Base-by-base conservation (phyloP, 2,113 vertebrate genomes). In the Tonatia bakeri region DNA sequence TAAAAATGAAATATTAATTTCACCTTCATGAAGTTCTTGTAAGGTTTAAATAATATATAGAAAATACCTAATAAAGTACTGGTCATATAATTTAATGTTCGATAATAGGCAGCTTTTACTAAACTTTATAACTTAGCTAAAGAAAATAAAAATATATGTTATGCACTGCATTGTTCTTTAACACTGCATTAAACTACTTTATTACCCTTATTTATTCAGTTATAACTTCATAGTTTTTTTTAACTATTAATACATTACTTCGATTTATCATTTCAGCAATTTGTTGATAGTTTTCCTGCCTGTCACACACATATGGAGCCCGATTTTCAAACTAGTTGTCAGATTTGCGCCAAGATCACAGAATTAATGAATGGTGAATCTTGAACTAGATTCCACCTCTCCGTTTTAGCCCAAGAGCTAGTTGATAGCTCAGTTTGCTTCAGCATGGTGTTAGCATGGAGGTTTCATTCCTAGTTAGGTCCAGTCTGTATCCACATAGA, bases 371-470 rank as follows among this genome's bases (percentile, higher is more conserved):
- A 31, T 31, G 95, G 61, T 61, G 80, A 82, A 64, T 79, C 38
- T 81, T 90, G 59, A 96, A 80, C 38, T 95, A 76, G 38, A 91
- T 79, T 72, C 33, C 59, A 95, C 19, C 10, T 94, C n/a, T 90
- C 24, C 76, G 3, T 87, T 94, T 94, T 73, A 72, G 36, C 10
- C 72, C 65, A 87, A 50, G 52, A 26, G n/a, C 89, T 88, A 80
- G 24, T 80, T 84, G 43, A 87, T 70, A 65, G 22, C 45, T 69
- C 50, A 16, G 1, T 79, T 93, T 92, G 28, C 90, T 85, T 89
- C 43, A 72, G 24, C 17, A 59, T 70, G 6, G 3, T 56, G n/a
- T 54, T 84, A 50, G 33, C 75, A 69, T 38, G 24, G 5, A 95
- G 24, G 7, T 67, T 84, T 94, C 64, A 28, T 81, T 36, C 54